phyloP scores from a whole-genome alignment of 1,140 invertebrate species.

The Venustaconcha ellipsiformis region DNA sequence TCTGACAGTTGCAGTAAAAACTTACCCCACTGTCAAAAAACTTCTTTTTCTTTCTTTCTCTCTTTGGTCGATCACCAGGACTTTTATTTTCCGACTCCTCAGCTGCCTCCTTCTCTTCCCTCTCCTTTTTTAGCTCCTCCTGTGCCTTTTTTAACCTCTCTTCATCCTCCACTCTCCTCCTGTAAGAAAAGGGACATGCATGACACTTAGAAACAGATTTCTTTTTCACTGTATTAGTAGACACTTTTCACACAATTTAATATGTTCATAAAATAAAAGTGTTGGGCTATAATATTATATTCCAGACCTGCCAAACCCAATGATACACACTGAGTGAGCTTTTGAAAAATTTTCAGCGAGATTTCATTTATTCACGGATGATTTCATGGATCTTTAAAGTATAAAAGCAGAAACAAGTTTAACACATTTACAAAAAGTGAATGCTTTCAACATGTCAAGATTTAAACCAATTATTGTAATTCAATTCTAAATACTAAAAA shows the following conservation, averaged over 20 bases:
- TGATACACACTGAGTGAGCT: too few relatives aligned
- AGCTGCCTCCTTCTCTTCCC: slow-evolving; percentile 29
- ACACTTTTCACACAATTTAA: background rate
- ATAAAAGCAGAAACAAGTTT: too few relatives aligned
- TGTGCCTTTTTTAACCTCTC: slow-evolving; percentile 52
- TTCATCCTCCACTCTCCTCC: slow-evolving; percentile 47
- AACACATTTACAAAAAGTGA: too few relatives aligned
- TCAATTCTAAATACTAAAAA: too few relatives aligned
- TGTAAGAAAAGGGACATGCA: slow-evolving; percentile 22
- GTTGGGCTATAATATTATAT: too few relatives aligned
- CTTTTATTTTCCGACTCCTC: slow-evolving; percentile 23
- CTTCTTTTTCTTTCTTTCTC: slow-evolving; percentile 38
- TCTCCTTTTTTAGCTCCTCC: slow-evolving; percentile 42
- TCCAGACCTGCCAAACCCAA: too few relatives aligned
- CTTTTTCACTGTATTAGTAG: background rate
- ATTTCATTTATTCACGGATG: too few relatives aligned
- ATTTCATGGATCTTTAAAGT: too few relatives aligned
- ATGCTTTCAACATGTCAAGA: too few relatives aligned
- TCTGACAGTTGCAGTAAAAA: background rate
- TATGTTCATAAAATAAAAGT: too few relatives aligned
- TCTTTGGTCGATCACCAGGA: slow-evolving; percentile 24
- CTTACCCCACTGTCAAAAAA: slow-evolving; percentile 36
- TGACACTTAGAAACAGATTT: background rate
- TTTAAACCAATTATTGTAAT: too few relatives aligned
- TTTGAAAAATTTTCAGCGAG: too few relatives aligned